Evolutionary conservation across 2,113 vertebrate genomes (phyloP).

Genomic region (Okapia johnstoni): DNA sequence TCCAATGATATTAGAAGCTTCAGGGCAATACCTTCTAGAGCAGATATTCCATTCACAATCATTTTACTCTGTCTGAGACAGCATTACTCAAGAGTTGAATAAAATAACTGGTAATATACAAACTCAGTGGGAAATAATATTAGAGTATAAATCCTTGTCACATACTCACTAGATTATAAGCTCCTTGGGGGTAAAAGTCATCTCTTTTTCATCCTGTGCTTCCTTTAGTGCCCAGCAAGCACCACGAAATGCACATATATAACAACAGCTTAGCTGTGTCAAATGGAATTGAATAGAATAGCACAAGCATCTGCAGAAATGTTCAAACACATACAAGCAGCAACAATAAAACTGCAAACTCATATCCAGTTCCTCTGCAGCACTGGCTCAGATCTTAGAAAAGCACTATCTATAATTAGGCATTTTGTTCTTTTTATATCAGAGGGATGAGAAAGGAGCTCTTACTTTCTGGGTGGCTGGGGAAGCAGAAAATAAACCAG

Average conservation of each 20-base stretch:
- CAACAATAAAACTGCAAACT: conserved; percentile 59
- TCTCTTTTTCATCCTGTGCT: background rate
- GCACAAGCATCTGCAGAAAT: conserved; percentile 10
- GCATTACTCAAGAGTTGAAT: background rate
- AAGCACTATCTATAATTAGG: conserved; percentile 63
- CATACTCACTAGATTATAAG: conserved; percentile 26
- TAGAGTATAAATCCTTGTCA: background rate
- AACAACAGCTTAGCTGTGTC: conserved; percentile 32
- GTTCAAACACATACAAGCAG: background rate
- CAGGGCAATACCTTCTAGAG: background rate
- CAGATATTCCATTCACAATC: background rate
- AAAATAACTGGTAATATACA: background rate
- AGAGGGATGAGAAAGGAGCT: conserved; percentile 39
- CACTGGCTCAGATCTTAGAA: conserved; percentile 10
- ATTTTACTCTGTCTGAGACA: background rate
- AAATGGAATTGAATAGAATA: background rate
- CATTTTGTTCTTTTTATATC: conserved; percentile 66
- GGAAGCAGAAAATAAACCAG: conserved; percentile 56
- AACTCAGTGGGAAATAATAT: background rate
- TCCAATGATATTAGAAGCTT: background rate
- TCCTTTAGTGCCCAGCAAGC: background rate
- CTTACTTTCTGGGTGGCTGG: conserved; percentile 39
- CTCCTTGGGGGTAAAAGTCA: conserved; percentile 28
- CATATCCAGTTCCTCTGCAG: conserved; percentile 13
- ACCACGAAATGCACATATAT: background rate